Conservation (phyloP, 2,888 invertebrate species). For the Dicyrtoma fusca region DNA sequence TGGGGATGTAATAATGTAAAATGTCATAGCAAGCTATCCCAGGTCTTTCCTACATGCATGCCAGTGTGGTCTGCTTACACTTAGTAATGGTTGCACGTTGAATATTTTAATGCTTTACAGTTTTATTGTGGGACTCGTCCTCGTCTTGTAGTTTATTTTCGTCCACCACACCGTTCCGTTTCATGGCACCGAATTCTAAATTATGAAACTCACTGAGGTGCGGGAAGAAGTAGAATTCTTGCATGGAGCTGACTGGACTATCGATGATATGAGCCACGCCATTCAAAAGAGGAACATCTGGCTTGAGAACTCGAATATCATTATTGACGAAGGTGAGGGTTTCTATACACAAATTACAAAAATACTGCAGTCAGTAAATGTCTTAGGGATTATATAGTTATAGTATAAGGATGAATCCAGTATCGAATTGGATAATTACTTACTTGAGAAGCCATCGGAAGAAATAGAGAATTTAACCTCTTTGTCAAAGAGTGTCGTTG, state of each 20-base stretch:
- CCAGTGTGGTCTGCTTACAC: too few species aligned
- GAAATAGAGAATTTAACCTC: slow-evolving; percentile 57
- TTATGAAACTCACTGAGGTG: slow-evolving; percentile 48
- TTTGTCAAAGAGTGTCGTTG: slow-evolving; percentile 58
- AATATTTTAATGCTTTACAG: too few species aligned
- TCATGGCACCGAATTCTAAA: slow-evolving; percentile 49
- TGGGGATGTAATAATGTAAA: too few species aligned
- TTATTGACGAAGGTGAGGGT: slow-evolving; percentile 56
- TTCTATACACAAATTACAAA: slow-evolving; percentile 46
- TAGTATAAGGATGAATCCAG: neutral
- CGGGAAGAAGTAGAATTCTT: slow-evolving; percentile 46
- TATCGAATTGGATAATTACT: slow-evolving; percentile 47
- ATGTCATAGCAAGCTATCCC: too few species aligned
- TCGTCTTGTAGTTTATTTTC: neutral
- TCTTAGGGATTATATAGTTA: too few species aligned
- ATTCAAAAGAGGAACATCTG: slow-evolving; percentile 58
- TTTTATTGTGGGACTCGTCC: too few species aligned
- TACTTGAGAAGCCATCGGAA: slow-evolving; percentile 57
- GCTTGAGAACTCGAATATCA: slow-evolving; percentile 55
- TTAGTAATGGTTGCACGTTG: too few species aligned
- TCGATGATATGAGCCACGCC: slow-evolving; percentile 60
- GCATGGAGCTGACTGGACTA: slow-evolving; percentile 43
- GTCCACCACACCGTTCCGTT: slow-evolving; percentile 21
- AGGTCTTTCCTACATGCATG: too few species aligned
- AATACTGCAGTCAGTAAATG: too few species aligned